Evolutionary conservation across 2,888 invertebrate species (phyloP), one percentile per base, ranked within the genome.

Genomic region (Acanthosepion lycidas): DNA sequence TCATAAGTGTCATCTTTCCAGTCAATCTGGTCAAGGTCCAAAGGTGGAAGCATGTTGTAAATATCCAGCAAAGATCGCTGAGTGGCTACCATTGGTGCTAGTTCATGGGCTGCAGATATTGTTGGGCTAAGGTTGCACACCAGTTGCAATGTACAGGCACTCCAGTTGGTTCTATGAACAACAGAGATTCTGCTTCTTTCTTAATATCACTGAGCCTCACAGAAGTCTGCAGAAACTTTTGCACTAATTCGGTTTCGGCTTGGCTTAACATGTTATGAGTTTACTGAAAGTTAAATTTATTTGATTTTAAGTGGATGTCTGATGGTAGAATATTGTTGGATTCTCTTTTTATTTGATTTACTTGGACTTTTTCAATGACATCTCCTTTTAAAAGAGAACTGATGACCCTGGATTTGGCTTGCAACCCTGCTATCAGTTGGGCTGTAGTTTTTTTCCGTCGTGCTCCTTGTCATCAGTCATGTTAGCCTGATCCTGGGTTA

Each of bases 381-480:
- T 96, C 96, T 95, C 96, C 97, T 91, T 96, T 96, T 6, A 97
- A 95, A 92, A 95, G 94, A 33, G 96, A 95, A 94, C 96, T 95
- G 33, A 18, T 93, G 12, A 15, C 15, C 94, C 96, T 96, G 94
- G 96, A 98, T 97, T 97, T 98, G 97, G 97, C 98, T 98, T 95
- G 98, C 91, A 99, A 98, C 97, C 98, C 98, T 94, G 98, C 98
- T 95, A 99, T 98, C 94, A 99, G 97, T 97, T 99, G 98, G 97
- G 98, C 98, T 0, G 99, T 99, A 53, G 98, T 98, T 97, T 98
- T 98, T 94, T n/a, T n/a, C n/a, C n/a, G n/a, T 42, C 42, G 3
- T 42, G 42, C 42, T 42, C 42, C 42, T 42, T 42, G 42, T 42
- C 42, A 42, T 42, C 42, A 42, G 42, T 42, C 42, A 42, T 42